A percentile compares a stretch with the other conserved stretches of the same genome.
Evolutionary conservation across 2,797 vertebrate species (phyloP).

Genomic region (Limnodromus scolopaceus): DNA sequence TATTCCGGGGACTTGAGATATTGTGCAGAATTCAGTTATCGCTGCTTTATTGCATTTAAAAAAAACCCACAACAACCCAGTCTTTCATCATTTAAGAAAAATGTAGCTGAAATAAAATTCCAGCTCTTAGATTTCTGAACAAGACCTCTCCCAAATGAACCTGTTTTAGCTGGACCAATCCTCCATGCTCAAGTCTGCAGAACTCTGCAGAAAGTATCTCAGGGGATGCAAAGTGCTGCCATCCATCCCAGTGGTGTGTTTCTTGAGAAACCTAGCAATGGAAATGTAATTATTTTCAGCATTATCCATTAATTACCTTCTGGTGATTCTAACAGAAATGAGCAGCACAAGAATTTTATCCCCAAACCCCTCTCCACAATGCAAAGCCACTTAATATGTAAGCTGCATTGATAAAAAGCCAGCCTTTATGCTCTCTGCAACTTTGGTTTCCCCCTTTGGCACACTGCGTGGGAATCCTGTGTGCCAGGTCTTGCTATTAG

Average conservation of each 20-base stretch:
- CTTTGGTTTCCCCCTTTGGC: background rate
- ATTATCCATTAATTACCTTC: background rate
- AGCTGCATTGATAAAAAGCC: background rate
- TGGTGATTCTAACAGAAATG: background rate
- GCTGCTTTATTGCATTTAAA: background rate
- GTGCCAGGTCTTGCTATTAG: background rate
- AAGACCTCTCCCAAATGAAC: background rate
- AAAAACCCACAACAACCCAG: background rate
- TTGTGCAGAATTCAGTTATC: background rate
- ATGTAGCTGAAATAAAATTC: background rate
- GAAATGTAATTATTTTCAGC: background rate
- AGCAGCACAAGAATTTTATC: background rate
- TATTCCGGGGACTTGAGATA: background rate
- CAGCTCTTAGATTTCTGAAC: background rate
- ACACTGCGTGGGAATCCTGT: rapidly evolving
- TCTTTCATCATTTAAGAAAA: background rate
- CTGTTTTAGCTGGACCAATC: background rate
- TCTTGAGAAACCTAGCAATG: background rate
- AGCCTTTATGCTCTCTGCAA: background rate
- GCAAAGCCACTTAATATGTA: background rate
- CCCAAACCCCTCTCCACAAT: background rate
- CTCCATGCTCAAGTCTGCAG: background rate
- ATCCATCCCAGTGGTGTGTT: background rate
- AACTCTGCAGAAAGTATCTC: background rate
- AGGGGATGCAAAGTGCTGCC: background rate